A percentile compares a stretch with the other conserved stretches of the same genome.
Evolutionary conservation across 2,113 vertebrate genomes (phyloP).

Genomic region (Condylura cristata): DNA sequence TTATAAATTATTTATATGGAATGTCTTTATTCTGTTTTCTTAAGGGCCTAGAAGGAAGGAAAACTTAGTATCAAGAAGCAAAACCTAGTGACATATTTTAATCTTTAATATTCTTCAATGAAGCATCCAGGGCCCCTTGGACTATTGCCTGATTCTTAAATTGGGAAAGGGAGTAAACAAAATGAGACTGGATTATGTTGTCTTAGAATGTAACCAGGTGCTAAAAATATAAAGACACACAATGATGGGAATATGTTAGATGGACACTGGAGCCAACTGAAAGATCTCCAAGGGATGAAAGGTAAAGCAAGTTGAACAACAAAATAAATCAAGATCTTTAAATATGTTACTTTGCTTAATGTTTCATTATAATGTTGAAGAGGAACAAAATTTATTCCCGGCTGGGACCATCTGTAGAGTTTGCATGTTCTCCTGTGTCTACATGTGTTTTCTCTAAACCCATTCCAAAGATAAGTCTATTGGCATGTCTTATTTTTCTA

Average conservation of each 20-base stretch:
- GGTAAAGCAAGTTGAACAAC: neutral
- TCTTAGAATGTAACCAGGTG: neutral
- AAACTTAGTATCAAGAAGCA: neutral
- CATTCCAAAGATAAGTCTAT: too few species aligned
- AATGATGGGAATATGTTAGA: neutral
- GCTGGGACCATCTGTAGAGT: too few species aligned
- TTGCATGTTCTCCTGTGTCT: too few species aligned
- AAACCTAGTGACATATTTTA: neutral
- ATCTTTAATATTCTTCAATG: neutral
- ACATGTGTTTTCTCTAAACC: too few species aligned
- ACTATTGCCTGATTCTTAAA: neutral
- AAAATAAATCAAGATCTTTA: neutral
- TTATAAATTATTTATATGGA: neutral
- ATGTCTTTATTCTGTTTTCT: neutral
- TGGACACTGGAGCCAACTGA: neutral
- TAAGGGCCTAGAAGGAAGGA: neutral
- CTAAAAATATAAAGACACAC: neutral
- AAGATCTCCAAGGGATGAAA: neutral
- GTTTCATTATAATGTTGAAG: too few species aligned
- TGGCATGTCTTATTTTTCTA: too few species aligned
- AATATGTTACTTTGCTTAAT: too few species aligned
- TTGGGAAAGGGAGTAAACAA: neutral
- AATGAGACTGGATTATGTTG: neutral
- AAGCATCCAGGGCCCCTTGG: neutral
- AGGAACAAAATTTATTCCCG: too few species aligned